Percentiles rank a stretch among this genome's conserved stretches.
phyloP scores from a whole-genome alignment of 2,888 invertebrate genomes.

The Prenolepis imparis region DNA sequence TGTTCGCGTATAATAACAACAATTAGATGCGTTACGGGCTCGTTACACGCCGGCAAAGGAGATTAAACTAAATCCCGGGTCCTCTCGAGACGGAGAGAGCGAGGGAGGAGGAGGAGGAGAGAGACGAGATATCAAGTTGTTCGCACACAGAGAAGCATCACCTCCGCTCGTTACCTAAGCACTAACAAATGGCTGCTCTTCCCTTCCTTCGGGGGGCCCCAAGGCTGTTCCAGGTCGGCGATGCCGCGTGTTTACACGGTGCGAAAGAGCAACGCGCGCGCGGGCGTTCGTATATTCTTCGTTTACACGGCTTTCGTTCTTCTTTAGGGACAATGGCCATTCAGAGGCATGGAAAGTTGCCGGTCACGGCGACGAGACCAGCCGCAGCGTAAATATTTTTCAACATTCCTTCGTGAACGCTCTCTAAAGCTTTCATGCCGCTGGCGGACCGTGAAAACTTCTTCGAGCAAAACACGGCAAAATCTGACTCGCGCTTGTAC shows the following conservation, averaged over 20 bases:
- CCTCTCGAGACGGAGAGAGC: conserved; percentile 24
- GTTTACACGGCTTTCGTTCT: conserved; percentile 67
- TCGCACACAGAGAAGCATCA: conserved; percentile 33
- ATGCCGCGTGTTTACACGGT: conserved; percentile 64
- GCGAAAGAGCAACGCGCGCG: conserved; percentile 64
- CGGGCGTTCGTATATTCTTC: conserved; percentile 53
- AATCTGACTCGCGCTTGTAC: conserved; percentile 5
- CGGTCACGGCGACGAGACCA: conserved; percentile 57
- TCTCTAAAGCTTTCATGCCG: conserved; percentile 40
- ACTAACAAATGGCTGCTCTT: conserved; percentile 71
- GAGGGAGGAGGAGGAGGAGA: conserved; percentile 49
- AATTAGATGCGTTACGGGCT: conserved; percentile 68
- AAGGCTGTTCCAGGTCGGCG: conserved; percentile 71
- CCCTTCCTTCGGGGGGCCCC: conserved; percentile 66
- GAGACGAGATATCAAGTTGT: conserved; percentile 54
- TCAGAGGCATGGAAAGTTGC: conserved; percentile 63
- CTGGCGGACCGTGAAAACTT: conserved; percentile 38
- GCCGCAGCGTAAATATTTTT: conserved; percentile 58
- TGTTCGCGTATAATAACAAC: conserved; percentile 67
- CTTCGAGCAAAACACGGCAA: conserved; percentile 11
- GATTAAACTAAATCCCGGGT: conserved; percentile 70
- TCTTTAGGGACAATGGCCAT: conserved; percentile 64
- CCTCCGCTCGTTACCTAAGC: conserved; percentile 69
- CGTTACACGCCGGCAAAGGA: conserved; percentile 63
- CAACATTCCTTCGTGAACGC: conserved; percentile 36